These are phyloP conservation scores for Ascidia mentula DNA, from an alignment of 23 tunicate genomes.

Conservation along the genomic window DNA sequence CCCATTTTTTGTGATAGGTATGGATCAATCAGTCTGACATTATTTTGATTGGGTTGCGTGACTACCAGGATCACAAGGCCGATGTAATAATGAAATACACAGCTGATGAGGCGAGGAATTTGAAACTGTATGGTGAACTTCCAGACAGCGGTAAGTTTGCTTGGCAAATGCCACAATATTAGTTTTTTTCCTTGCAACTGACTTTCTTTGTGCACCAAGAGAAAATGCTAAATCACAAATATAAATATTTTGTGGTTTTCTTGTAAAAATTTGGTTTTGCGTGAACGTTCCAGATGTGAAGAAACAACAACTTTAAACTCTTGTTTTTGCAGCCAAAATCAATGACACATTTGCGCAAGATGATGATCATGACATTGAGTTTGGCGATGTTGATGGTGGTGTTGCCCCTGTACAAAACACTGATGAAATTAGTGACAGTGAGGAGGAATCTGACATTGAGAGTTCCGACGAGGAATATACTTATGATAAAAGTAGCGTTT, in stretches of 20 bases:
- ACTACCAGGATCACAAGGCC: conserved; percentile 95
- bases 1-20: conserved; percentile 24
- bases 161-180: too few relatives aligned
- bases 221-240: too few relatives aligned
- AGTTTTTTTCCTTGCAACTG: too few relatives aligned
- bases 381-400: conserved; percentile 73
- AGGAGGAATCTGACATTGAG: conserved; percentile 39
- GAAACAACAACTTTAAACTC: too few relatives aligned
- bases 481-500: neutral
- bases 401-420: conserved; percentile 18
- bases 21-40: conserved; percentile 98
- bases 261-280: neutral
- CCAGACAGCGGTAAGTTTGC: conserved; percentile 83
- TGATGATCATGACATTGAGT: conserved; percentile 70
- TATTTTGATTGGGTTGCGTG: conserved; percentile 90
- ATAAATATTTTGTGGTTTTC: too few relatives aligned
- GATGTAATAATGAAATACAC: conserved; percentile 96
- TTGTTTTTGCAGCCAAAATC: conserved; percentile 81
- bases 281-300: too few relatives aligned
- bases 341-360: conserved; percentile 64
- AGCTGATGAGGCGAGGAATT: conserved; percentile 93
- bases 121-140: conserved; percentile 84
- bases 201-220: too few relatives aligned
- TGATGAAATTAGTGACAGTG: conserved; percentile 44
- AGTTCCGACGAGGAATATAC: conserved; percentile 37